A percentile compares a stretch with the other conserved stretches of the same genome.
Evolutionary conservation across 2,888 invertebrate species (phyloP).

Genomic region (Galerucella calmariensis): DNA sequence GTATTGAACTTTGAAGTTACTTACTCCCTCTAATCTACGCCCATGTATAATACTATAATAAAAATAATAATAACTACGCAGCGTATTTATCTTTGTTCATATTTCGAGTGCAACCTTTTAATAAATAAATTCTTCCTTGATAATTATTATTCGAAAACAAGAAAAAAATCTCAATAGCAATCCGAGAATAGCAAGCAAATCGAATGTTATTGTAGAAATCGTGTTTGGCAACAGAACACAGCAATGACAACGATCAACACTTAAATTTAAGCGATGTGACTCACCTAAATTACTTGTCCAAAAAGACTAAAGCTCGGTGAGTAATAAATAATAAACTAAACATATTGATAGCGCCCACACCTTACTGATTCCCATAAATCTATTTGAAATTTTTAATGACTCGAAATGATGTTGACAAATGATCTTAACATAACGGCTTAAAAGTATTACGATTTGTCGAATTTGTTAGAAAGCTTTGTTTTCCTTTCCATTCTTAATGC

Average conservation of each 20-base stretch:
- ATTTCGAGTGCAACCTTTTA: background rate
- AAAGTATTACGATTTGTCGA: slow-evolving; percentile 23
- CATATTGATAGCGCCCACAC: slow-evolving; percentile 32
- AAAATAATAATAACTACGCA: too few species aligned
- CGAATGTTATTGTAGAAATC: slow-evolving; percentile 20
- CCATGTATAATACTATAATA: too few species aligned
- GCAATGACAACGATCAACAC: slow-evolving; percentile 25
- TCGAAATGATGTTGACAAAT: slow-evolving; percentile 31
- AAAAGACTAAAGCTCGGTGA: slow-evolving; percentile 16
- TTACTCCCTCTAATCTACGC: too few species aligned
- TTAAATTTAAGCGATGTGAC: slow-evolving; percentile 32
- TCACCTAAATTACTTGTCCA: slow-evolving; percentile 25
- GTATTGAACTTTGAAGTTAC: too few species aligned
- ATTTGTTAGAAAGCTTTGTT: slow-evolving; percentile 20
- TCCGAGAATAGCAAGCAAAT: slow-evolving; percentile 17
- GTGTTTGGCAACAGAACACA: slow-evolving; percentile 28
- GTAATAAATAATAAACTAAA: slow-evolving; percentile 22
- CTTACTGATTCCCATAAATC: slow-evolving; percentile 31
- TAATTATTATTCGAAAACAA: too few species aligned
- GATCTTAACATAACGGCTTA: slow-evolving; percentile 25
- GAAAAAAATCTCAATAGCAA: background rate
- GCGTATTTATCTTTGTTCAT: background rate
- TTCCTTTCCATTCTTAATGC: background rate
- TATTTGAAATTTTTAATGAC: slow-evolving; percentile 33
- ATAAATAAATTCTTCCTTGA: background rate